Conservation (phyloP, 2,113 vertebrate genomes). For the Dasyprocta punctata region DNA sequence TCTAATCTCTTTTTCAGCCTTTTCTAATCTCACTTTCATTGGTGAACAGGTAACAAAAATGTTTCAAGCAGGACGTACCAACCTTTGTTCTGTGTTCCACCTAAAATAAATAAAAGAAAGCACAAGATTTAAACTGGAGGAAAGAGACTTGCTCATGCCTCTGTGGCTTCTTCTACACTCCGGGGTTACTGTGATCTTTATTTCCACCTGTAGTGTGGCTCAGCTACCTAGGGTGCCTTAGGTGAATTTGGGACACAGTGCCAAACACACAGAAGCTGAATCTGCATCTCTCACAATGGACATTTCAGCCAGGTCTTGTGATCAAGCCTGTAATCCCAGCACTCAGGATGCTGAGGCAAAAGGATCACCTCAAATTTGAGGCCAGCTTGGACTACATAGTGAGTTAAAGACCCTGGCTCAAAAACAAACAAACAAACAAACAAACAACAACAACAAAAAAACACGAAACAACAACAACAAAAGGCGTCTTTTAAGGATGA, state of each 20-base stretch:
- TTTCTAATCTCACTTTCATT: neutral
- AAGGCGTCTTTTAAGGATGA: neutral
- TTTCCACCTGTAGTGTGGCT: too few species aligned
- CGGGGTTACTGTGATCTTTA: too few species aligned
- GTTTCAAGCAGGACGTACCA: neutral
- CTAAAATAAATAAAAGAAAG: too few species aligned
- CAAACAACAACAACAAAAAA: neutral
- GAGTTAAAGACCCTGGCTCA: neutral
- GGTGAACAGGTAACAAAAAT: neutral
- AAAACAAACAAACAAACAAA: neutral
- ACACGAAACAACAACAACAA: too few species aligned
- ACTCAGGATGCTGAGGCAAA: neutral
- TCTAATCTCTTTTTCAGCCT: neutral
- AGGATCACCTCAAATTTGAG: neutral
- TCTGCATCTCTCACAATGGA: neutral
- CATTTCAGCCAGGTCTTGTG: neutral
- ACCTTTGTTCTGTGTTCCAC: neutral
- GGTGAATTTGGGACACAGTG: too few species aligned
- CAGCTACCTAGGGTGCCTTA: too few species aligned
- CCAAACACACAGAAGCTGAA: too few species aligned
- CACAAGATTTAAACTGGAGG: too few species aligned
- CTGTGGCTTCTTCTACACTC: too few species aligned
- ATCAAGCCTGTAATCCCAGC: neutral
- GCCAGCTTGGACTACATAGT: too few species aligned
- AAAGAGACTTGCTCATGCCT: too few species aligned